These are phyloP conservation scores for Oreohelix idahoensis DNA, from an alignment of 1,140 invertebrate species.

Conservation along the genomic window DNA sequence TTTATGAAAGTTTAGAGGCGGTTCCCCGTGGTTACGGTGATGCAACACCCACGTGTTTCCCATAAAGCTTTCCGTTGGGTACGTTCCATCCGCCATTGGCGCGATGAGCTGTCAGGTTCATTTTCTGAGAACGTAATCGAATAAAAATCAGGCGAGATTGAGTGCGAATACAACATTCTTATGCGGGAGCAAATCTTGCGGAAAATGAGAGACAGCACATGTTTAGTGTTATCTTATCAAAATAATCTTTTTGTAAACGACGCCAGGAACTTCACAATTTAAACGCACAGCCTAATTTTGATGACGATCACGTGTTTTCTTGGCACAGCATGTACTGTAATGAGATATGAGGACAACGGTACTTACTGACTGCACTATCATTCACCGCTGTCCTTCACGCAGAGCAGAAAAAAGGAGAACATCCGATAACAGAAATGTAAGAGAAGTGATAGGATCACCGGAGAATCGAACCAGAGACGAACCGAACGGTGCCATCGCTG, in stretches of 20 bases:
- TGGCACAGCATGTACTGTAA: not conserved
- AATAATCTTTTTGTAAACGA: not conserved
- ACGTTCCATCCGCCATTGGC: not conserved
- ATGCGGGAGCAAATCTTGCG: not conserved
- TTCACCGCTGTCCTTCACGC: too few relatives aligned
- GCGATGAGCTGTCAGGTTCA: not conserved
- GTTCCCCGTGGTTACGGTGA: constrained; percentile 6
- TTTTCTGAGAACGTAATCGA: not conserved
- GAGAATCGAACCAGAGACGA: too few relatives aligned
- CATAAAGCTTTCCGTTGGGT: not conserved
- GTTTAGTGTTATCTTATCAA: not conserved
- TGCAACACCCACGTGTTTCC: not conserved
- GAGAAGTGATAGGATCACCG: too few relatives aligned
- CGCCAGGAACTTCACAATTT: not conserved
- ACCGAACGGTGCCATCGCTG: too few relatives aligned
- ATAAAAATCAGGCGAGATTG: not conserved
- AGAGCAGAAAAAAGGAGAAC: too few relatives aligned
- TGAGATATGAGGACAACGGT: too few relatives aligned
- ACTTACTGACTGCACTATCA: too few relatives aligned
- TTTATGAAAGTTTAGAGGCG: not conserved
- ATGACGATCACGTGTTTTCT: not conserved
- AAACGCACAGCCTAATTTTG: not conserved
- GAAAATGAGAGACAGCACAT: not conserved
- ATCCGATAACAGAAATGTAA: too few relatives aligned
- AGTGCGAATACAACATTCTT: constrained; percentile 7